Evolutionary conservation across 1,140 invertebrate genomes (phyloP), one percentile per base, ranked within the genome.

Genomic region (Parapsyche elsis): DNA sequence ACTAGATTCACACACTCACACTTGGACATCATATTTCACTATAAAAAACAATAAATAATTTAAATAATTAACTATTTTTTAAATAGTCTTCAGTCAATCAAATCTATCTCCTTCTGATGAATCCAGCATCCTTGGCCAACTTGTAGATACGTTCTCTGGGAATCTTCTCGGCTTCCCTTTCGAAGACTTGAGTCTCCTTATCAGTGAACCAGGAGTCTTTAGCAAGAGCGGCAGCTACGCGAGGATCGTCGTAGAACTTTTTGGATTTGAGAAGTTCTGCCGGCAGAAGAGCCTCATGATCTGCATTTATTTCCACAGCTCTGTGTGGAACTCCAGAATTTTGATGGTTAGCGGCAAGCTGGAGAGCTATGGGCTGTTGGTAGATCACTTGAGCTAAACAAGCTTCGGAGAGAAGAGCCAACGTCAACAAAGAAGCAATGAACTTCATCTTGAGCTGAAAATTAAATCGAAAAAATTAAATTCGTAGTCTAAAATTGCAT

Each of bases 141-240:
- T 92, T 91, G 81, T 91, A 94, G 75, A 96, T 94, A 84, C 92
- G 92, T 81, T 92, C 90, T 21, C 94, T 89, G 0, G 94, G 92
- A 81, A 96, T 95, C 85, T 94, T 93, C 80, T 95, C 94, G 0
- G 94, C 92, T 84, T 95, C 94, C 4, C 94, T 90, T 84, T 95
- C 89, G 38, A 92, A 89, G 1, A 95, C 94, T 70, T 92, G 92
- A 86, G 91, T 92, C 86, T 95, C 93, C 84, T 94, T 94, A 71
- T 92, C 90, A 0, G 90, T 89, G 74, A 94, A 92, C 92, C 94
- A 94, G 0, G 93, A 94, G 83, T 94, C 93, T 83, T 93, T 92
- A 0, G 94, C 94, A 5, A 96, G 87, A 0, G 89, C 91, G 12
- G 91, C 91, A 12, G 92, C 94, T 7, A 94, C 91, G 5, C 87